These are phyloP conservation scores for Patella caerulea DNA, from an alignment of 2,888 invertebrate species.

Conservation along the genomic window DNA sequence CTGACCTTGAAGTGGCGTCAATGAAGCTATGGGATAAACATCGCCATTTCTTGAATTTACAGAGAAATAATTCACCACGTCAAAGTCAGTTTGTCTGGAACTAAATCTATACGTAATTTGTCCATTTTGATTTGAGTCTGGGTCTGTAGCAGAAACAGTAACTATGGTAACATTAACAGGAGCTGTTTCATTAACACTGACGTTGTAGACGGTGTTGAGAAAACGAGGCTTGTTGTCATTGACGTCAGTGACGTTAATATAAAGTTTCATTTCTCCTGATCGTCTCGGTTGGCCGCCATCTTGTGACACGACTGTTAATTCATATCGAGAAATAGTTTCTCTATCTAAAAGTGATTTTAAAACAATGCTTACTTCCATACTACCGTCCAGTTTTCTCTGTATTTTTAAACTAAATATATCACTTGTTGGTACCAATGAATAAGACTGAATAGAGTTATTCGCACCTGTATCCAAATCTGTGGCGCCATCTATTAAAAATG, in stretches of 20 bases:
- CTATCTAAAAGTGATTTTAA: neutral
- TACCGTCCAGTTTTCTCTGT: neutral
- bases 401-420: neutral
- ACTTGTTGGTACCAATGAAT: neutral
- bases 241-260: neutral
- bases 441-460: neutral
- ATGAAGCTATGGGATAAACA: neutral
- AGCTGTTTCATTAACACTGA: slow-evolving; percentile 2
- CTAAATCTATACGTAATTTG: neutral
- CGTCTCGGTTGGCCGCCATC: neutral
- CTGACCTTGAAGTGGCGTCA: neutral
- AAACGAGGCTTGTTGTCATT: neutral
- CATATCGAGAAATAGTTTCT: neutral
- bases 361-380: neutral
- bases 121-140: neutral
- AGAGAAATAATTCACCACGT: neutral
- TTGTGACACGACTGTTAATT: neutral
- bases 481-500: neutral
- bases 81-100: slow-evolving; percentile 1
- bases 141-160: neutral
- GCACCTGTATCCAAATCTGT: neutral
- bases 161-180: neutral
- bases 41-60: neutral
- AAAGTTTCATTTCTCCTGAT: neutral
- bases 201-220: neutral